phyloP scores from a whole-genome alignment of 2,113 vertebrate species.

The Lynx canadensis region DNA sequence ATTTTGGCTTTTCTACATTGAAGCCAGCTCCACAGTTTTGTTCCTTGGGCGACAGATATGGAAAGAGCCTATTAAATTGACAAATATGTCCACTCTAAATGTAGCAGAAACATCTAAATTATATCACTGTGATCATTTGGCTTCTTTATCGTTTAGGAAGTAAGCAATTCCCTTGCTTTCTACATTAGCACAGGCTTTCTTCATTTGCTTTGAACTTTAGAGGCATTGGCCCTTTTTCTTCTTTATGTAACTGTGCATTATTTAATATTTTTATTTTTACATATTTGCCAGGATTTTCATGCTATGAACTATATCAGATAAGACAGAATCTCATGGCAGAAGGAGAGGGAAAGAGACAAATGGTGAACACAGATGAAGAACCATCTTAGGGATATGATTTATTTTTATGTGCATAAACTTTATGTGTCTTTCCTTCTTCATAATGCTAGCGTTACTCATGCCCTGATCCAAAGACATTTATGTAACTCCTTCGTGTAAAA shows the following conservation, averaged over 20 bases:
- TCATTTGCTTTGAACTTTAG: neutral
- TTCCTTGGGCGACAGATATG: neutral
- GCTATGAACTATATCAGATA: neutral
- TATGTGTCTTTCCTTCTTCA: neutral
- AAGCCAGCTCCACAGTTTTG: neutral
- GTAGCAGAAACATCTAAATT: neutral
- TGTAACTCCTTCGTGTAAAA: neutral
- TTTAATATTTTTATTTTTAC: neutral
- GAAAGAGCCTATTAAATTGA: neutral
- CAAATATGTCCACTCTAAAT: neutral
- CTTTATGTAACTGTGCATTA: neutral
- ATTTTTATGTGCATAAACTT: neutral
- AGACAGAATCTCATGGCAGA: neutral
- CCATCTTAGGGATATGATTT: neutral
- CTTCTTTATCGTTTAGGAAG: neutral
- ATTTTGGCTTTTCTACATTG: neutral
- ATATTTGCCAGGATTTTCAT: neutral
- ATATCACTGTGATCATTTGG: neutral
- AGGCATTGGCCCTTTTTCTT: neutral
- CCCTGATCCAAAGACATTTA: neutral
- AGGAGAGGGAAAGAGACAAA: neutral
- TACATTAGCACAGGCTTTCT: neutral
- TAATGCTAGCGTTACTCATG: neutral
- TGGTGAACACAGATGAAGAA: neutral
- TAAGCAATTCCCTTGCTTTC: neutral